A percentile compares a stretch with the other conserved stretches of the same genome.
phyloP scores from a whole-genome alignment of 2,888 invertebrate species.

The Folsomia candida region DNA sequence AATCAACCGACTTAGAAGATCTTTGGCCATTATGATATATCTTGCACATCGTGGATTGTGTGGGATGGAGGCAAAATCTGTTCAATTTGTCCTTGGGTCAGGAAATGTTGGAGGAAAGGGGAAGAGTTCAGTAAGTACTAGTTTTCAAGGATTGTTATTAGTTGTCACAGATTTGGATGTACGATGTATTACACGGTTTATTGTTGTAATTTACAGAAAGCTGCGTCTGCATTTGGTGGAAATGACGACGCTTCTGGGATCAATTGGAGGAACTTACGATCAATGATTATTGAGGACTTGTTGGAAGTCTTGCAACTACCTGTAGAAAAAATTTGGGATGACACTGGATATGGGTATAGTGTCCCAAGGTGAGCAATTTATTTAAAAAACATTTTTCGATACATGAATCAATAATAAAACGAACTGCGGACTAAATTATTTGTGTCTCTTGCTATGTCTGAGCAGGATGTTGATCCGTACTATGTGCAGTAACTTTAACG shows the following conservation, averaged over 20 bases:
- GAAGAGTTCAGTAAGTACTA: neutral
- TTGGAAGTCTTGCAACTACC: neutral
- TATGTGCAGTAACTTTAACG: neutral
- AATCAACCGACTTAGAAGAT: neutral
- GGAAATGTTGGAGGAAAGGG: too few species aligned
- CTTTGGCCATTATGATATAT: constrained; percentile 1
- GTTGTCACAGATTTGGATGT: neutral
- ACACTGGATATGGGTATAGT: neutral
- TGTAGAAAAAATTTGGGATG: constrained; percentile 1
- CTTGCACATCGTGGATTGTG: neutral
- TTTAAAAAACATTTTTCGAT: neutral
- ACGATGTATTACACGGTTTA: neutral
- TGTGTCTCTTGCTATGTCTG: neutral
- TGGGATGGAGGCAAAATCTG: neutral
- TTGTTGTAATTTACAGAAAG: neutral
- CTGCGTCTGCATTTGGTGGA: neutral
- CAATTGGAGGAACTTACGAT: neutral
- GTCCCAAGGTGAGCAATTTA: neutral
- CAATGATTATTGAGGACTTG: constrained; percentile 1
- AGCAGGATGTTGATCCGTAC: neutral
- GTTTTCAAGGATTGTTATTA: neutral
- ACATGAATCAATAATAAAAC: neutral
- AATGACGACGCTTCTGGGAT: neutral
- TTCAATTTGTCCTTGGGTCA: neutral
- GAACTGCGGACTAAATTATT: neutral